These are phyloP conservation scores for Drosophila orena DNA, from an alignment of 1,140 invertebrate species.

Conservation along the genomic window DNA sequence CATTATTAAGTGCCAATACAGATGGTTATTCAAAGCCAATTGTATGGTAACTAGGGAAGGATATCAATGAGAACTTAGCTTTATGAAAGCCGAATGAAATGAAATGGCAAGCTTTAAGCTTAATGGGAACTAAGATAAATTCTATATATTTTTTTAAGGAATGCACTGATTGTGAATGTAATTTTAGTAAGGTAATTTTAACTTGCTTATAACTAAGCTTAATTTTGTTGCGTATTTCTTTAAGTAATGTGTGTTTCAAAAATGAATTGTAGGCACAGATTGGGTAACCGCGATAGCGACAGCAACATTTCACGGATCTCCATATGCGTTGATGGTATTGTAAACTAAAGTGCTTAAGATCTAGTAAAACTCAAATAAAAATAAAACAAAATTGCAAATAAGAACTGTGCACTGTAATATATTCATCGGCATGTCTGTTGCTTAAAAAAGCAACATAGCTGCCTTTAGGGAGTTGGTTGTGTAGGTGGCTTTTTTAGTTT, in stretches of 20 bases:
- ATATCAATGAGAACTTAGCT: constrained; percentile 45
- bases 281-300: constrained; percentile 85
- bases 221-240: constrained; percentile 20
- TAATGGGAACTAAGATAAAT: constrained; percentile 45
- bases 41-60: constrained; percentile 34
- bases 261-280: constrained; percentile 83
- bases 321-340: constrained; percentile 68
- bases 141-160: constrained; percentile 12
- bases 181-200: constrained; percentile 52
- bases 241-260: constrained; percentile 49
- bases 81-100: constrained; percentile 60
- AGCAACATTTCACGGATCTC: constrained; percentile 84
- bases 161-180: constrained; percentile 57
- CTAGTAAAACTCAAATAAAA: constrained; percentile 25
- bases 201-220: constrained; percentile 55
- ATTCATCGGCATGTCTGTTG: constrained; percentile 18
- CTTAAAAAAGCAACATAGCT: constrained; percentile 2
- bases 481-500: constrained; percentile 53
- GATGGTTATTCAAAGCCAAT: constrained; percentile 70
- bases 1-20: constrained; percentile 46
- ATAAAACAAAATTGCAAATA: constrained; percentile 44
- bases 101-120: constrained; percentile 67
- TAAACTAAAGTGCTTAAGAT: constrained; percentile 29
- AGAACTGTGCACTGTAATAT: constrained; percentile 38
- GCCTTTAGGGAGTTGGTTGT: constrained; percentile 43